phyloP scores from a whole-genome alignment of 2,797 vertebrate species.

The Leptoclinus maculatus region DNA sequence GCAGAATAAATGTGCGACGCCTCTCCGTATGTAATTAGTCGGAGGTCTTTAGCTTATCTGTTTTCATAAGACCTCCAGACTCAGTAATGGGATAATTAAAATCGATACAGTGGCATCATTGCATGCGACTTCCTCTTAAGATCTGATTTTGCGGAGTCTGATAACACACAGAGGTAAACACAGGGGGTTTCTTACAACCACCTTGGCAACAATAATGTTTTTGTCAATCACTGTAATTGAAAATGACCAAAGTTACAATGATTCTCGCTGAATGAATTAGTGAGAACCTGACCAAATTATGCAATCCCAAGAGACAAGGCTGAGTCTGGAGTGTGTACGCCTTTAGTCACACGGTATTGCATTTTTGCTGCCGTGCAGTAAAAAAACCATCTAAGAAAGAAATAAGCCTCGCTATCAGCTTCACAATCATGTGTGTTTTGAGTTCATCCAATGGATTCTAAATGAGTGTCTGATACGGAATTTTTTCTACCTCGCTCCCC shows the following conservation, averaged over 20 bases:
- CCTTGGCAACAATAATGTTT: conserved; percentile 3
- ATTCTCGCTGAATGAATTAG: background rate
- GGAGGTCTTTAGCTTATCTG: conserved; percentile 77
- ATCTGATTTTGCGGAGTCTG: conserved; percentile 52
- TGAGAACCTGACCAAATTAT: background rate
- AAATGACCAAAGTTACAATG: background rate
- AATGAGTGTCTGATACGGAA: conserved; percentile 8
- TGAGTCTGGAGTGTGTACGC: background rate
- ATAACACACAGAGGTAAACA: conserved; percentile 10
- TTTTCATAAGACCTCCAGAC: conserved; percentile 73
- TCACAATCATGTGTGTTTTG: conserved; percentile 3
- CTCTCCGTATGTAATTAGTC: conserved; percentile 70
- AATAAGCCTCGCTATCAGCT: conserved; percentile 1
- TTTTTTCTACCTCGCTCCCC: conserved; percentile 4
- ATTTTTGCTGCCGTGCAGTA: background rate
- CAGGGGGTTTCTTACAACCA: conserved; percentile 9
- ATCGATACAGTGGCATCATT: conserved; percentile 72
- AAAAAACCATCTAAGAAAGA: conserved; percentile 4
- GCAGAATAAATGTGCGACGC: conserved; percentile 71
- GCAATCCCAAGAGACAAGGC: background rate
- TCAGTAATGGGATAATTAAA: conserved; percentile 78
- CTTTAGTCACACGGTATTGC: background rate
- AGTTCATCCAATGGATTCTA: conserved; percentile 36
- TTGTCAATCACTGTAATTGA: background rate
- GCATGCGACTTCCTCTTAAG: conserved; percentile 64